Conservation (phyloP, 2,113 vertebrate species). For the Alectura lathami region DNA sequence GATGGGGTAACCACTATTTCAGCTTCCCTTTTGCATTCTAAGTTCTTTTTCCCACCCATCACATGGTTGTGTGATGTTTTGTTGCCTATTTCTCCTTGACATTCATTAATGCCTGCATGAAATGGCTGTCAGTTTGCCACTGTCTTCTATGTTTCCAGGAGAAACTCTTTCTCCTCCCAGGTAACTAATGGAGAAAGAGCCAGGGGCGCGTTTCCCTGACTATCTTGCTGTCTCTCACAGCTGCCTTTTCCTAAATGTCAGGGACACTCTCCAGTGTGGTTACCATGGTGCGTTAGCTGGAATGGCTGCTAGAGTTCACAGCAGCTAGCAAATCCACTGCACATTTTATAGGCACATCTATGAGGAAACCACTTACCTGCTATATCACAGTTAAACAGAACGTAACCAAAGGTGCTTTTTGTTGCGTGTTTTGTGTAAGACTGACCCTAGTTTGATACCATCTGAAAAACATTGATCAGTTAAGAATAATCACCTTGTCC, state of each 20-base stretch:
- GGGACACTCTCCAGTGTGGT: neutral
- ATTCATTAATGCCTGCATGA: neutral
- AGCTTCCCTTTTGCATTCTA: neutral
- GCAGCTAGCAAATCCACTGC: neutral
- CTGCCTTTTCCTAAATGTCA: conserved; percentile 51
- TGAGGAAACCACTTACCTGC: neutral
- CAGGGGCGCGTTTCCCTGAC: neutral
- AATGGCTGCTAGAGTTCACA: neutral
- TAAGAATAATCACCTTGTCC: neutral
- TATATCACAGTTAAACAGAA: neutral
- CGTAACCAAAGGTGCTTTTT: neutral
- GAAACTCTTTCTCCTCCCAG: neutral
- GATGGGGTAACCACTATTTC: fast-evolving
- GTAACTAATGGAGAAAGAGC: neutral
- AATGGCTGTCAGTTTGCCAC: neutral
- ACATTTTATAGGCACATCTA: fast-evolving
- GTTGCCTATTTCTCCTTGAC: neutral
- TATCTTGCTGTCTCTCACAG: neutral
- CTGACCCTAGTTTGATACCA: neutral
- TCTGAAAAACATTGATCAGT: neutral
- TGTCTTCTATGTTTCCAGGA: neutral
- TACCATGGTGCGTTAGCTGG: conserved; percentile 12
- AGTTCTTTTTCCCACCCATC: neutral
- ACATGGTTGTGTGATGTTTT: neutral
- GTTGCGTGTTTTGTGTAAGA: neutral